Conservation (phyloP, 2,113 vertebrate genomes). For the Sapajus apella region DNA sequence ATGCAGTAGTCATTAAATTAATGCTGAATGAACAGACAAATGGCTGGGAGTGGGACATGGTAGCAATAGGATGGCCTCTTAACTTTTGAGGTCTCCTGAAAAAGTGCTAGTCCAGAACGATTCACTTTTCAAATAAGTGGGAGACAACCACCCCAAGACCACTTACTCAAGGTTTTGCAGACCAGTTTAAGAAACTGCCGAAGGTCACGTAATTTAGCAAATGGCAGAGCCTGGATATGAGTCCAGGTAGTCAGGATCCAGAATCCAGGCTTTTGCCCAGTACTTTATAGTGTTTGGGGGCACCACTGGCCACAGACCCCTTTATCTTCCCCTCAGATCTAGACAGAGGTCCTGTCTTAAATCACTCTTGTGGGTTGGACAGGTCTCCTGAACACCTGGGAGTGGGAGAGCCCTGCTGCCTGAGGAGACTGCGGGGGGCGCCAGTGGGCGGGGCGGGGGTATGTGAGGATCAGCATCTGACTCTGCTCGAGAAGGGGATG, state of each 20-base stretch:
- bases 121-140: not conserved
- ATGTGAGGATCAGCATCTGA: not conserved
- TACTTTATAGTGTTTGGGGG: not conserved
- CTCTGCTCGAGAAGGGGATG: conserved; percentile 4
- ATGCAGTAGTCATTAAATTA: conserved; percentile 12
- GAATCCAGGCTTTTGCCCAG: not conserved
- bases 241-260: not conserved
- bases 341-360: not conserved
- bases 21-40: not conserved
- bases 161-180: not conserved
- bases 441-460: too few relatives aligned
- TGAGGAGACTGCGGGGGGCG: not conserved
- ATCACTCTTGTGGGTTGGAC: not conserved
- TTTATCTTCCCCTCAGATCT: not conserved
- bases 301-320: not conserved
- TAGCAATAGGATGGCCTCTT: not conserved
- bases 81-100: conserved; percentile 3
- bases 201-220: not conserved
- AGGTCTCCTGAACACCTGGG: not conserved
- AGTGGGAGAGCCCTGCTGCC: not conserved
- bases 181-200: not conserved
- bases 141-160: not conserved
- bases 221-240: not conserved
- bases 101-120: conserved; percentile 3
- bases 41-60: not conserved